Conservation (phyloP, 2,888 invertebrate genomes). For the Sinotaia quadrata region DNA sequence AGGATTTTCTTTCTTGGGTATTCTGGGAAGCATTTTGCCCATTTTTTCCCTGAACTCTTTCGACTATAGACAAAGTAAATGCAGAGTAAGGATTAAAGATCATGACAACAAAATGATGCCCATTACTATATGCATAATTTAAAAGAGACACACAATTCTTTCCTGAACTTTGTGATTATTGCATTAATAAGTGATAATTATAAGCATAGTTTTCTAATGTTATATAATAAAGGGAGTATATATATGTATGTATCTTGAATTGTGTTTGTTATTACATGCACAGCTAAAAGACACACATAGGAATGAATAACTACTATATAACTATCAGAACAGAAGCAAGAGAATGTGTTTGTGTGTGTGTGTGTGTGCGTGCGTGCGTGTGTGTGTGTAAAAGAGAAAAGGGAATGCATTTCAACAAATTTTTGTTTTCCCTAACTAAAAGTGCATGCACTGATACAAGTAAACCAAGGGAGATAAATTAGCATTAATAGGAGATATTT, state of each 20-base stretch:
- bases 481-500: too few species aligned
- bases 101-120: background rate
- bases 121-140: background rate
- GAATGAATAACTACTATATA: background rate
- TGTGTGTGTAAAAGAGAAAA: background rate
- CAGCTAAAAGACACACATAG: background rate
- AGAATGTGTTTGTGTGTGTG: conserved; percentile 4
- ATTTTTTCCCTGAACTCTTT: conserved; percentile 87
- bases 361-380: conserved; percentile 12
- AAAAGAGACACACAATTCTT: too few species aligned
- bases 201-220: background rate
- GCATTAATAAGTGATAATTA: too few species aligned
- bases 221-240: background rate
- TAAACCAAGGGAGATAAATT: too few species aligned
- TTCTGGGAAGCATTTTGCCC: conserved; percentile 82
- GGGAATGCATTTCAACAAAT: background rate
- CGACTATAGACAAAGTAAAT: conserved; percentile 75
- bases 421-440: too few species aligned
- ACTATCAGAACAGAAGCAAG: background rate
- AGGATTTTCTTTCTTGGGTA: conserved; percentile 85
- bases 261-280: background rate
- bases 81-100: too few species aligned
- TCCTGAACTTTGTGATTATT: too few species aligned
- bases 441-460: too few species aligned
- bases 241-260: background rate